Conservation (phyloP, 2,888 invertebrate genomes). For the Alentia gelatinosa region DNA sequence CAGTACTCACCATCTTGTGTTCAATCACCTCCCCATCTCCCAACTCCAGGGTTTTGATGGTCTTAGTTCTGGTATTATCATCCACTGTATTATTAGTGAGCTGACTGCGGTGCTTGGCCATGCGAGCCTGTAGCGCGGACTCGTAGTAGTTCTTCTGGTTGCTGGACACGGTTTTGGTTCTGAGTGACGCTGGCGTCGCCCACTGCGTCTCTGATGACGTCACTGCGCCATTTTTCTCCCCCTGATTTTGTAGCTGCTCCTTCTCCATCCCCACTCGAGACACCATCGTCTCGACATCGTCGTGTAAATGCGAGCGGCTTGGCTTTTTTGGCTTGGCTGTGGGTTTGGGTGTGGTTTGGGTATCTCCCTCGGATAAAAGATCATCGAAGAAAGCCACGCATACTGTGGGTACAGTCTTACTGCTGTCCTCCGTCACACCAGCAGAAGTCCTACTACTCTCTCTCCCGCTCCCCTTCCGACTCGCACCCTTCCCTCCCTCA, state of each 20-base stretch:
- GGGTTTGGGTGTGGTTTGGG: too few species aligned
- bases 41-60: constrained; percentile 49
- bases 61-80: constrained; percentile 4
- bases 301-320: background rate
- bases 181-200: background rate
- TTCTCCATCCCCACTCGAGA: background rate
- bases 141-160: constrained; percentile 39
- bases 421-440: background rate
- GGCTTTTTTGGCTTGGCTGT: background rate
- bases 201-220: background rate
- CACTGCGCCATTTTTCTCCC: background rate
- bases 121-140: background rate
- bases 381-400: constrained; percentile 15
- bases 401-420: background rate
- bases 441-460: background rate
- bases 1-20: constrained; percentile 18
- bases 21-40: constrained; percentile 44
- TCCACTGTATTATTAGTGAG: background rate
- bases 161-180: constrained; percentile 12
- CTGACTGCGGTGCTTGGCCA: constrained; percentile 13
- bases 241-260: background rate
- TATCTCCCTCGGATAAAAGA: background rate
- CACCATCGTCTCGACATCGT: constrained; percentile 23
- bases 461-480: constrained; percentile 1
- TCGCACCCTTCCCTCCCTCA: background rate